Percentiles rank a stretch among this genome's conserved stretches.
phyloP scores from a whole-genome alignment of 2,888 invertebrate genomes.

The Trichacis sp. region DNA sequence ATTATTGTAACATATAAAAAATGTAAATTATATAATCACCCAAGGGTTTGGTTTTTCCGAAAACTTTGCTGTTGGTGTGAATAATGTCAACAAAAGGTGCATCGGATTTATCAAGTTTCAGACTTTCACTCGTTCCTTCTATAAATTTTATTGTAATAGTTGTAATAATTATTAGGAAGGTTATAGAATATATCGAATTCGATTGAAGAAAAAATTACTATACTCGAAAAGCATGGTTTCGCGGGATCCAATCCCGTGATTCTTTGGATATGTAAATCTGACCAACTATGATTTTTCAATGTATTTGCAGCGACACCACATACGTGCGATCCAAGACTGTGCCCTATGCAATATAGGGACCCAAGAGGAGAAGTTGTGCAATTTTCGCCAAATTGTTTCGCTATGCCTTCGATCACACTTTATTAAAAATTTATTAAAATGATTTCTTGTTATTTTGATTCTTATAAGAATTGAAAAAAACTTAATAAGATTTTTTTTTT shows the following conservation, averaged over 20 bases:
- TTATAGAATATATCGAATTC: no score
- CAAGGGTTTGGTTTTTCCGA: slow-evolving; percentile 73
- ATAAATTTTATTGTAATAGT: no score
- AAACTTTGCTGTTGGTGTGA: slow-evolving; percentile 74
- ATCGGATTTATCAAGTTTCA: slow-evolving; percentile 72
- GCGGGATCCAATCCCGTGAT: slow-evolving; percentile 75
- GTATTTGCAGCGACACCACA: slow-evolving; percentile 72
- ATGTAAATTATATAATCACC: no score
- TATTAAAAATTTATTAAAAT: neutral
- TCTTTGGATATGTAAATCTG: no score
- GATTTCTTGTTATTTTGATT: neutral
- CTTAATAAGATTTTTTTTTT: no score
- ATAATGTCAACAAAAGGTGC: slow-evolving; percentile 76
- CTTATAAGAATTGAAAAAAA: slow-evolving; percentile 56
- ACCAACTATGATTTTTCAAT: slow-evolving; percentile 65
- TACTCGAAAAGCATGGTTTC: slow-evolving; percentile 75
- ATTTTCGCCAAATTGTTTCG: no score
- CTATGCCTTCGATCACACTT: slow-evolving; percentile 12
- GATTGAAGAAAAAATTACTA: no score
- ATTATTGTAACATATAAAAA: no score
- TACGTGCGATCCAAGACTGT: slow-evolving; percentile 76
- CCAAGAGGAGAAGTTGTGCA: slow-evolving; percentile 52
- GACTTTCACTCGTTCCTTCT: slow-evolving; percentile 63
- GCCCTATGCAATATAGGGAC: slow-evolving; percentile 73
- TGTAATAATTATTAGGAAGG: no score